phyloP scores from a whole-genome alignment of 2,113 vertebrate species.

The Tautogolabrus adspersus region DNA sequence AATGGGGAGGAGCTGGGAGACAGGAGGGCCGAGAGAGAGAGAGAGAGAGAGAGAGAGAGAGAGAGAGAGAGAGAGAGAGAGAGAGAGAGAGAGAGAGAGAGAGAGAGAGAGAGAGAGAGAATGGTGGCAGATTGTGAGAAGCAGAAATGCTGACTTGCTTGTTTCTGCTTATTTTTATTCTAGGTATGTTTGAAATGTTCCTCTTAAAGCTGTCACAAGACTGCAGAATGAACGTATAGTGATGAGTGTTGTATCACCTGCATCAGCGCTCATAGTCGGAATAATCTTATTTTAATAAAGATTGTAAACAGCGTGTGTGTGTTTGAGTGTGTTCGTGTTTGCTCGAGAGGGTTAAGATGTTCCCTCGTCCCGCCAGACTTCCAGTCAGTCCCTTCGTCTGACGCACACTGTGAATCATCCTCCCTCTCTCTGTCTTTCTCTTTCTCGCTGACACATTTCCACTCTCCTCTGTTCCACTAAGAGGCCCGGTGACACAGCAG shows the following conservation, averaged over 20 bases:
- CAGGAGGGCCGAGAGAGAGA: constrained; percentile 11
- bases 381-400: constrained; percentile 73
- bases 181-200: constrained; percentile 25
- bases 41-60: constrained; percentile 10
- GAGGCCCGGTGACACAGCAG: constrained; percentile 73
- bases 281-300: not conserved
- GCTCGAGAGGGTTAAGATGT: constrained; percentile 63
- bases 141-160: constrained; percentile 58
- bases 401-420: constrained; percentile 81
- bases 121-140: constrained; percentile 33
- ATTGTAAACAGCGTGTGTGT: constrained; percentile 36
- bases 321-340: constrained; percentile 22
- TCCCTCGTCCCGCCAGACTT: constrained; percentile 67
- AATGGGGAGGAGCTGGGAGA: constrained; percentile 15
- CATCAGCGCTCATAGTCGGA: not conserved
- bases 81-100: constrained; percentile 14
- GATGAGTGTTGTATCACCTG: constrained; percentile 17
- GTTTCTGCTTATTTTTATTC: constrained; percentile 55
- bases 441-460: constrained; percentile 58
- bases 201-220: not conserved
- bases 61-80: constrained; percentile 6
- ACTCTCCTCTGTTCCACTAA: constrained; percentile 63
- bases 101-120: constrained; percentile 3
- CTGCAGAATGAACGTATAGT: constrained; percentile 7
- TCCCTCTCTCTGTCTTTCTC: constrained; percentile 45